Conservation (phyloP, 1,140 invertebrate species). For the Adoxophyes honmai region DNA sequence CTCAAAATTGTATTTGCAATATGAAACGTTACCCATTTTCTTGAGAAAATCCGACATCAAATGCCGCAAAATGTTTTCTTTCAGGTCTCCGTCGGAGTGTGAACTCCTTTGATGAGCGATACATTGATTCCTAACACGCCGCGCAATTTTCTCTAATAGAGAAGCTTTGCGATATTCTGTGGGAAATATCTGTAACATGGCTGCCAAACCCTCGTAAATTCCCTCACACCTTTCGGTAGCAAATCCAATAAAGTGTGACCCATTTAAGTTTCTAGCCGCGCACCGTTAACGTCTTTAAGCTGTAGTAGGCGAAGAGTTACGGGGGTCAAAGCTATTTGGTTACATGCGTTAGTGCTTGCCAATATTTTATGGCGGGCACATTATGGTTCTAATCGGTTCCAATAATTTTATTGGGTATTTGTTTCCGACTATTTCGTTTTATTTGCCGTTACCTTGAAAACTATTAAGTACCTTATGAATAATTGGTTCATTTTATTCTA, state of each 20-base stretch:
- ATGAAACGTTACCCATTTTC: background rate
- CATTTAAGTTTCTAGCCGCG: conserved; percentile 15
- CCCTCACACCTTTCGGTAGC: conserved; percentile 12
- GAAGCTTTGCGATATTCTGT: conserved; percentile 5
- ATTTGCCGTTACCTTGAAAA: too few relatives aligned
- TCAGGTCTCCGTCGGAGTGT: conserved; percentile 6
- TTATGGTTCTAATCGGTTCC: conserved; percentile 13
- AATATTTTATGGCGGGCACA: conserved; percentile 12
- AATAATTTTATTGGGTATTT: conserved; percentile 13
- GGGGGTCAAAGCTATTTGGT: conserved; percentile 1
- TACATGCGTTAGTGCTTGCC: conserved; percentile 9
- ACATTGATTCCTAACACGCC: conserved; percentile 13
- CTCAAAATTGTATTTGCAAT: conserved; percentile 7
- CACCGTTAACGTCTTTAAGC: conserved; percentile 8
- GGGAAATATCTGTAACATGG: conserved; percentile 19
- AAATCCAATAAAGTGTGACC: conserved; percentile 20
- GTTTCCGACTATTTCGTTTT: background rate
- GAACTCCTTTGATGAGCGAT: conserved; percentile 14
- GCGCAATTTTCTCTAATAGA: conserved; percentile 17
- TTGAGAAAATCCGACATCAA: conserved; percentile 22
- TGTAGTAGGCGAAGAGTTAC: background rate
- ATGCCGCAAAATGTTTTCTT: conserved; percentile 18
- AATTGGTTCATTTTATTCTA: too few relatives aligned
- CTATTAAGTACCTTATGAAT: too few relatives aligned
- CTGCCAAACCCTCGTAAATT: conserved; percentile 18